Evolutionary conservation across 2,797 vertebrate genomes (phyloP).

Genomic region (Setipinna tenuifilis): DNA sequence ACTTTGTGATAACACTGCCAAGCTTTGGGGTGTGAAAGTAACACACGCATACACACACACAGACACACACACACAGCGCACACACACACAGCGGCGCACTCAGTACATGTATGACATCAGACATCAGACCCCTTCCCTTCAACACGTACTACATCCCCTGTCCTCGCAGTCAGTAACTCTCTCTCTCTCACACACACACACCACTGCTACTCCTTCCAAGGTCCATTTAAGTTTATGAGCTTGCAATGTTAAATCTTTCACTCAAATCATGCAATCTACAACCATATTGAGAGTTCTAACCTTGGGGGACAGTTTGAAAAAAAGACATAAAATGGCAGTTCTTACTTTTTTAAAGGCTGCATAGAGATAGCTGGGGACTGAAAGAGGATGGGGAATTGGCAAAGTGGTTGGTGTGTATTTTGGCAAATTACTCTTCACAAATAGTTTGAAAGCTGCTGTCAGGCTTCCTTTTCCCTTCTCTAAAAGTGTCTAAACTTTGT

Average conservation of each 20-base stretch:
- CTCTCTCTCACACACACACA: background rate
- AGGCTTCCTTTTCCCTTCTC: background rate
- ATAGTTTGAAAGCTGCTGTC: background rate
- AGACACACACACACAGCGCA: no score
- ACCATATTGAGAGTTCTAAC: background rate
- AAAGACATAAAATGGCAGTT: background rate
- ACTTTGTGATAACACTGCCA: constrained; percentile 52
- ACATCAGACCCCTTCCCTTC: no score
- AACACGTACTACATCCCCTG: no score
- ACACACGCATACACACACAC: constrained; percentile 38
- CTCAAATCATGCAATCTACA: background rate
- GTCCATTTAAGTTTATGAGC: background rate
- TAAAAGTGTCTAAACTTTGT: background rate
- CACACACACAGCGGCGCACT: no score
- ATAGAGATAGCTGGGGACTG: no score
- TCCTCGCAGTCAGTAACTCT: background rate
- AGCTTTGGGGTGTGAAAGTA: constrained; percentile 58
- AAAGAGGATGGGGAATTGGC: background rate
- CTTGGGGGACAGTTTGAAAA: background rate
- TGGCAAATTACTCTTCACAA: background rate
- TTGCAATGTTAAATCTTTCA: background rate
- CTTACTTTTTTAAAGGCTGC: background rate
- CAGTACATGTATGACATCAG: no score
- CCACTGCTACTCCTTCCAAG: background rate
- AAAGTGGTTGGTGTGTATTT: background rate